A percentile compares a stretch with the other conserved stretches of the same genome.
Conservation (phyloP, 1,140 invertebrate species). For the Calliopsis andreniformis region DNA sequence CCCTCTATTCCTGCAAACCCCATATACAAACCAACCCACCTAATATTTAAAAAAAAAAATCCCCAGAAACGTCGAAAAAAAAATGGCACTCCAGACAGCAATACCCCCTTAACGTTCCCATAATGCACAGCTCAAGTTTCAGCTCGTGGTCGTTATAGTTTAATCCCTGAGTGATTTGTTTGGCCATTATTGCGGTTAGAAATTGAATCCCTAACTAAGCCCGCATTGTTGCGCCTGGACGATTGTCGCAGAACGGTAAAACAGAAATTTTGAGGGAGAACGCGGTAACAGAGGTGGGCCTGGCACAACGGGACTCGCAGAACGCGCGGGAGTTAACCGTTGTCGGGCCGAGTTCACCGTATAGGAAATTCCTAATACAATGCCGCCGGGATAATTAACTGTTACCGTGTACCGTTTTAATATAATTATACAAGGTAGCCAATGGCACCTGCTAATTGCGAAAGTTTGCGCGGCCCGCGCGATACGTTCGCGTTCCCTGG, state of each 20-base stretch:
- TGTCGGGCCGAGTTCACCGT: slow-evolving; percentile 29
- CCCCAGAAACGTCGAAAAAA: neutral
- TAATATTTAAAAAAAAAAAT: neutral
- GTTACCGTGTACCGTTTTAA: slow-evolving; percentile 58
- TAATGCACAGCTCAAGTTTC: slow-evolving; percentile 5
- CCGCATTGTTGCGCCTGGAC: slow-evolving; percentile 23
- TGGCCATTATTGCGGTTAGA: slow-evolving; percentile 41
- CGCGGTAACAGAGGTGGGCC: neutral
- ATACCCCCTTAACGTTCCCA: neutral
- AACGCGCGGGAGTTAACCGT: slow-evolving; percentile 24
- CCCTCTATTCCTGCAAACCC: no score
- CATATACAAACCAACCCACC: no score
- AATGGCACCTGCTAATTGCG: slow-evolving; percentile 64
- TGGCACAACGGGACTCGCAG: slow-evolving; percentile 31
- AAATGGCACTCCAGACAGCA: neutral
- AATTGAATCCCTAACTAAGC: slow-evolving; percentile 45
- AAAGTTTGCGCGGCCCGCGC: slow-evolving; percentile 48
- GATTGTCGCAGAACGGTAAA: slow-evolving; percentile 4
- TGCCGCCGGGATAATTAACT: slow-evolving; percentile 62
- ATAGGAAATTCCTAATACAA: slow-evolving; percentile 57
- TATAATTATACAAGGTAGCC: slow-evolving; percentile 56
- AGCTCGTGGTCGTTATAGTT: slow-evolving; percentile 25
- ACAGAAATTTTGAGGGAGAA: slow-evolving; percentile 41
- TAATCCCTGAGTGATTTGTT: slow-evolving; percentile 40
- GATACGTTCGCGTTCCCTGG: slow-evolving; percentile 3